Percentiles rank a stretch among this genome's conserved stretches.
These are phyloP conservation scores for Ctenomys sociabilis DNA, from an alignment of 2,113 vertebrate genomes.

Conservation along the genomic window DNA sequence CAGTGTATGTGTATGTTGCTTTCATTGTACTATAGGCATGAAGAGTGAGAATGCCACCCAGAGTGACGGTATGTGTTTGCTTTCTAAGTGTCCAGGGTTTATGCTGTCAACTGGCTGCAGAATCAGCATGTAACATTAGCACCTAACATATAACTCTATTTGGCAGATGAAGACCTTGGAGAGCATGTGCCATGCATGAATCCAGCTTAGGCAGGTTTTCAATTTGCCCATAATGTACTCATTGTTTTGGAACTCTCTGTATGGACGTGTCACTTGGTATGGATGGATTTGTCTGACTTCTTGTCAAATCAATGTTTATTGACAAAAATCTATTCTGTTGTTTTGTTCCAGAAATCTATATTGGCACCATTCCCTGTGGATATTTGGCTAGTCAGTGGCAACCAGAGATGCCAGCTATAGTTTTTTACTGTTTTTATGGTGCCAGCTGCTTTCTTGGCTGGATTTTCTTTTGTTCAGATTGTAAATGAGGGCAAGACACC, in stretches of 20 bases:
- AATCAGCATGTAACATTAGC: constrained; percentile 76
- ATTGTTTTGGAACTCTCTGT: constrained; percentile 86
- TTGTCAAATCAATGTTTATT: constrained; percentile 90
- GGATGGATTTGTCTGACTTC: constrained; percentile 89
- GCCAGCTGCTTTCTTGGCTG: constrained; percentile 91
- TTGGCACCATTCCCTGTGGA: constrained; percentile 88
- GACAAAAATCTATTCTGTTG: constrained; percentile 91
- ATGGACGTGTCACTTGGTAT: constrained; percentile 86
- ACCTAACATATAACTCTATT: constrained; percentile 76
- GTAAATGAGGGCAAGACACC: constrained; percentile 90
- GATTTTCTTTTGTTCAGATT: constrained; percentile 89
- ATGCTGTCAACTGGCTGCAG: constrained; percentile 64
- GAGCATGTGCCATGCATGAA: constrained; percentile 76
- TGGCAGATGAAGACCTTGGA: constrained; percentile 78
- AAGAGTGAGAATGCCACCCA: not conserved
- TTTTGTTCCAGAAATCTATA: constrained; percentile 90
- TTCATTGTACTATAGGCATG: not conserved
- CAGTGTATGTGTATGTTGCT: not conserved
- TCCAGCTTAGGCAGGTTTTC: constrained; percentile 86
- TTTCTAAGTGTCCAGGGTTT: constrained; percentile 47
- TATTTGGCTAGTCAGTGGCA: constrained; percentile 90
- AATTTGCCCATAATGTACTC: constrained; percentile 85
- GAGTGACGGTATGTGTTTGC: constrained; percentile 60
- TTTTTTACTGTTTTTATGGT: constrained; percentile 90
- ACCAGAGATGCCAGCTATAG: constrained; percentile 88